Conservation (phyloP, 2,113 vertebrate genomes). For the Trogon surrucura region DNA sequence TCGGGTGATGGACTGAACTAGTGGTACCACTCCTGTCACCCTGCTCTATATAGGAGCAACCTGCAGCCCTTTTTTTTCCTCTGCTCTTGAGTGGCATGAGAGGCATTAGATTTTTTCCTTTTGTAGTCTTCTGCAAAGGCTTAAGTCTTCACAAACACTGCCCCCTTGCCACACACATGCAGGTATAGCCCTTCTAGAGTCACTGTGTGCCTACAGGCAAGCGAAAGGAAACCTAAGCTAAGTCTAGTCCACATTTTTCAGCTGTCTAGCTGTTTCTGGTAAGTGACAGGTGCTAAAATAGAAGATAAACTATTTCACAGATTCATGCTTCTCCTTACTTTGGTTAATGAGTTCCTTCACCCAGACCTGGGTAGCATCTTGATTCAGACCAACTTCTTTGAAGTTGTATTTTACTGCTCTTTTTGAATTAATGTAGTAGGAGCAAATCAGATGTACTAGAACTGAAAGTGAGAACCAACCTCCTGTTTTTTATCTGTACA, state of each 20-base stretch:
- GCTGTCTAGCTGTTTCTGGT: background rate
- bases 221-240: background rate
- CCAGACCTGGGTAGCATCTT: background rate
- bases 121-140: background rate
- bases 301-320: background rate
- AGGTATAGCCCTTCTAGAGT: fast-evolving
- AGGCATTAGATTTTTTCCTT: background rate
- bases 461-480: background rate
- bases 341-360: background rate
- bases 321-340: background rate
- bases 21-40: background rate
- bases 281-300: background rate
- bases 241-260: background rate
- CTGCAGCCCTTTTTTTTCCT: background rate
- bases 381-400: background rate
- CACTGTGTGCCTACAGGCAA: background rate
- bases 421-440: background rate
- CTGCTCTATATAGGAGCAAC: background rate
- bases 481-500: background rate
- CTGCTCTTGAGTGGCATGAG: background rate
- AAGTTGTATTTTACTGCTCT: background rate
- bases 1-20: background rate
- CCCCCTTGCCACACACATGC: background rate
- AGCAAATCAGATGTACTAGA: background rate
- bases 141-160: background rate